A percentile compares a stretch with the other conserved stretches of the same genome.
These are phyloP conservation scores for Bombus difficillimus DNA, from an alignment of 1,140 invertebrate genomes.

Conservation along the genomic window DNA sequence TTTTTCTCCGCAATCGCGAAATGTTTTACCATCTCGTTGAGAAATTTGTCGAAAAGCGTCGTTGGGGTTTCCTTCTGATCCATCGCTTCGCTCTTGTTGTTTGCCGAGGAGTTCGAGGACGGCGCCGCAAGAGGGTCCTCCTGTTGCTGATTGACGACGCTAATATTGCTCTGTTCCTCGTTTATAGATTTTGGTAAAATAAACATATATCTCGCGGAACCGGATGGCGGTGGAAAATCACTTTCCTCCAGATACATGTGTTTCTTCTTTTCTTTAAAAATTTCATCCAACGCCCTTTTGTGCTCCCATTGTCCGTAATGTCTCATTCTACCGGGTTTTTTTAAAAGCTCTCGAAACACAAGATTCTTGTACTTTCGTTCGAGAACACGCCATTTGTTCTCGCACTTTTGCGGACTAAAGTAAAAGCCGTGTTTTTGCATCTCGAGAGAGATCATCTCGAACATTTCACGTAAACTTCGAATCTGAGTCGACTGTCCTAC, in stretches of 20 bases:
- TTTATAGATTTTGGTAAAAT: conserved; percentile 51
- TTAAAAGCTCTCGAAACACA: conserved; percentile 70
- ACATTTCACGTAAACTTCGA: conserved; percentile 77
- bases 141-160: conserved; percentile 1
- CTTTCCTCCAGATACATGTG: conserved; percentile 67
- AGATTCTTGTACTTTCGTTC: conserved; percentile 77
- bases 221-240: conserved; percentile 56
- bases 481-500: conserved; percentile 75
- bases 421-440: conserved; percentile 76
- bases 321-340: conserved; percentile 74
- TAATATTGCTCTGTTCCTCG: not conserved
- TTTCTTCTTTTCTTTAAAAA: conserved; percentile 70
- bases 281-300: conserved; percentile 74
- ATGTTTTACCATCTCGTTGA: conserved; percentile 61
- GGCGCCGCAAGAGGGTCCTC: conserved; percentile 34
- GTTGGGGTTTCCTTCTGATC: conserved; percentile 28
- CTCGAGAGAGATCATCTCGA: conserved; percentile 75
- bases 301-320: conserved; percentile 76
- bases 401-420: conserved; percentile 76
- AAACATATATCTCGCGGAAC: conserved; percentile 54
- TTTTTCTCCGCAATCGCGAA: conserved; percentile 65
- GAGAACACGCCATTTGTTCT: conserved; percentile 76
- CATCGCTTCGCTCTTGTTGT: conserved; percentile 24
- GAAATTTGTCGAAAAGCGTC: conserved; percentile 60
- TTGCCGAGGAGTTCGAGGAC: not conserved